Base-by-base conservation (phyloP, 2,888 invertebrate species). In the Chrysomela aeneicollis region DNA sequence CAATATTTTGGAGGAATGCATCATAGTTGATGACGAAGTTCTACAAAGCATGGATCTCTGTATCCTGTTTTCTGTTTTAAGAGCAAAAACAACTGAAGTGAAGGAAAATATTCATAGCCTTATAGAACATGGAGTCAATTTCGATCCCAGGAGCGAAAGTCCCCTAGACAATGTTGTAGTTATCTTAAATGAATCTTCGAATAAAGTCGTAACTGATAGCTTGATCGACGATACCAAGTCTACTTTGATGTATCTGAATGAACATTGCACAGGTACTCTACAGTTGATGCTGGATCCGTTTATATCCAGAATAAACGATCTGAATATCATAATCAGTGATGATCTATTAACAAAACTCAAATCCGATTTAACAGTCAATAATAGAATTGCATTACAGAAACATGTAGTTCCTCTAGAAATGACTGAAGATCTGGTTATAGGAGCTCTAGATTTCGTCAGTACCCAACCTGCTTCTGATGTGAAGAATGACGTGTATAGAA, bases 361-460 rank as follows among this genome's bases (percentile, higher is more conserved):
- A 71, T 77, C 85, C 35, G 86, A 87, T 77, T 83, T 86, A 35
- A 74, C 79, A 4, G 49, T 72, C 2, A 74, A 78, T 21, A 77
- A 81, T 6, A 80, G 81, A 71, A 82, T 84, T 46, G 79, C 72
- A 60, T 81, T 87, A 61, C 75, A 85, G 12, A 81, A 82, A 66
- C 85, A 86, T 35, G 79, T 87, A 22, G 83, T 85, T 76, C 85
- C 85, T 37, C 79, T 87, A 37, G 87, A 85, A 71, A 81, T 83
- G 8, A 85, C 84, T 68, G 85, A 87, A 71, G 85, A 85, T 58
- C 83, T 85, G 61, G 86, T 87, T 81, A 83, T 87, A 55, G 82
- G 86, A 67, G 83, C 85, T n/a, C 80, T 87, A 55, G 80, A 83
- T 62, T 68, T 71, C 30, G 59, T 78, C 10, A 66, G 62, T 35